phyloP scores from a whole-genome alignment of 1,140 invertebrate species.

The Araneus ventricosus region DNA sequence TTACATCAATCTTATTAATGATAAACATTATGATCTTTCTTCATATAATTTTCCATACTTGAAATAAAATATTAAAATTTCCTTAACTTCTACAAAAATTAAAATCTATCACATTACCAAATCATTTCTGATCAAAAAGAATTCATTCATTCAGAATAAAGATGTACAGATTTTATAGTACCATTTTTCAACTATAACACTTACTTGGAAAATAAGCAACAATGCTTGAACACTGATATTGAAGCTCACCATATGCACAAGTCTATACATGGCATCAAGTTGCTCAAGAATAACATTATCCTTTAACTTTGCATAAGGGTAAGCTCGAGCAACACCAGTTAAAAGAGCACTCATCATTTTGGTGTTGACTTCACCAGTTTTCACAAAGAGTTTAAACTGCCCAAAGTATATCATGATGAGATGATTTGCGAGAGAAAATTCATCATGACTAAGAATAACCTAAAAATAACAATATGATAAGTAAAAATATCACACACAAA shows the following conservation, averaged over 20 bases:
- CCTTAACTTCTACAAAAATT: too few relatives aligned
- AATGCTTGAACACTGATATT: constrained; percentile 93
- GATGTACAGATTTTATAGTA: too few relatives aligned
- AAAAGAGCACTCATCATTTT: constrained; percentile 95
- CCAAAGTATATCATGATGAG: constrained; percentile 96
- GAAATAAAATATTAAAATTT: too few relatives aligned
- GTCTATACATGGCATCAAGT: constrained; percentile 91
- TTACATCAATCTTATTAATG: too few relatives aligned
- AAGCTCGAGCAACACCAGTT: constrained; percentile 92
- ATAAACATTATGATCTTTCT: too few relatives aligned
- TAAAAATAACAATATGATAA: constrained; percentile 52
- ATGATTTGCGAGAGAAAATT: constrained; percentile 88
- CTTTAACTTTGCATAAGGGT: constrained; percentile 85
- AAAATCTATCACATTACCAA: too few relatives aligned
- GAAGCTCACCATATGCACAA: constrained; percentile 90
- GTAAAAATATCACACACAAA: neutral
- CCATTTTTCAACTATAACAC: neutral
- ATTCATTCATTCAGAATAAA: too few relatives aligned
- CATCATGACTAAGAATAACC: constrained; percentile 86
- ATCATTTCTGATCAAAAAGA: too few relatives aligned
- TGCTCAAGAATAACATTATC: constrained; percentile 79
- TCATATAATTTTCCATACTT: too few relatives aligned
- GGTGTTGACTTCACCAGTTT: constrained; percentile 94
- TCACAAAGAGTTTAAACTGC: constrained; percentile 95
- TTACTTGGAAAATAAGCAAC: constrained; percentile 88